Base-by-base conservation (phyloP, 2,797 vertebrate genomes). In the Coilia nasus region DNA sequence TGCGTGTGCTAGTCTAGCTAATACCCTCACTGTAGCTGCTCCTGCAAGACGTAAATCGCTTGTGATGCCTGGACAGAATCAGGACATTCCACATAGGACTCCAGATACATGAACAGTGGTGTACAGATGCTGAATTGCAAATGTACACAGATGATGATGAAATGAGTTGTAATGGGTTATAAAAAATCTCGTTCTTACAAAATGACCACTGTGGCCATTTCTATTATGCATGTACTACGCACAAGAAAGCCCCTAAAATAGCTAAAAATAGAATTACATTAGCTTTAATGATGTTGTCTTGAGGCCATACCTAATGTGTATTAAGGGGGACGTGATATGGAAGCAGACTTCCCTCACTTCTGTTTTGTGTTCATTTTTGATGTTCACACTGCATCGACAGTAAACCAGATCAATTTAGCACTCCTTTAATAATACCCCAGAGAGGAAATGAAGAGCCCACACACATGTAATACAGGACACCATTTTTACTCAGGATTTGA, bases 31-130 rank as follows among this genome's bases (percentile, higher is more conserved):
- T n/a, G n/a, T 31, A 56, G 35, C 71, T 67, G 82, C 80, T 59
- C 82, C 46, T 60, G 82, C 75, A 3, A 47, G 31, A 81, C 28
- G 59, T 19, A 86, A 64, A 83, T 83, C 41, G 59, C 78, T 59
- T 82, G 83, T 21, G 47, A 60, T 21, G 82, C 28, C 31, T 44
- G 15, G 81, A 85, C 84, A 28, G 83, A 84, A 85, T 84, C 50
- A 67, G 86, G 71, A 35, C 50, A 82, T 1, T 82, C 2, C 21
- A 41, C 35, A 50, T 81, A 75, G n/a, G 23, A 85, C 17, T 54
- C 9, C 7, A 54, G 50, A 54, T 54, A 54, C 50, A 54, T 54
- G 50, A 6, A 21, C 71, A 44, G 31, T 31, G 15, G 19, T 21
- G 19, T 19, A 21, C 67, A 75, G 28, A 75, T 6, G 31, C 12